Conservation (phyloP, 2,113 vertebrate species). For the Gasterosteus aculeatus region DNA sequence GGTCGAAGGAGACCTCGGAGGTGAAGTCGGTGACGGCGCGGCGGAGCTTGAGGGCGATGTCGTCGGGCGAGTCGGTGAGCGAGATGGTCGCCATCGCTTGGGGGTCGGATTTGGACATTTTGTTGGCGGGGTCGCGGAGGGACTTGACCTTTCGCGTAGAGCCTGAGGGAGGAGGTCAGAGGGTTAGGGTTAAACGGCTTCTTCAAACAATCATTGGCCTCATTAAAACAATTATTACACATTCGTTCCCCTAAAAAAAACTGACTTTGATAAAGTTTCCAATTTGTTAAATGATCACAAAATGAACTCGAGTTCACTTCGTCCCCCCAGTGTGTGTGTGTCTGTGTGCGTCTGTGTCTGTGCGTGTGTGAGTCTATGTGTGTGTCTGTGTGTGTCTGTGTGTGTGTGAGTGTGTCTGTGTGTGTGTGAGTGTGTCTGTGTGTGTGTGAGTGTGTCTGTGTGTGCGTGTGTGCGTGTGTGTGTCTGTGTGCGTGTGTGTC, state of each 20-base stretch:
- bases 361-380: background rate
- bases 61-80: slow-evolving; percentile 89
- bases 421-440: slow-evolving; percentile 4
- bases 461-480: background rate
- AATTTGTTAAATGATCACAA: no score
- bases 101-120: slow-evolving; percentile 98
- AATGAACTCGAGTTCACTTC: background rate
- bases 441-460: background rate
- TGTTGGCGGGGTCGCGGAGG: slow-evolving; percentile 88
- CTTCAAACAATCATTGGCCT: background rate
- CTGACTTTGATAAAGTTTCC: no score
- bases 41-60: slow-evolving; percentile 89
- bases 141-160: slow-evolving; percentile 90
- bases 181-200: background rate
- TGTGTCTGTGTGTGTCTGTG: background rate
- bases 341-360: slow-evolving; percentile 1
- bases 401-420: background rate
- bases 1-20: slow-evolving; percentile 93
- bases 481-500: background rate
- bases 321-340: no score
- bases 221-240: no score
- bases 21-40: slow-evolving; percentile 95
- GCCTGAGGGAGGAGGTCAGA: slow-evolving; percentile 72
- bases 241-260: no score
- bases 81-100: slow-evolving; percentile 86